Conservation (phyloP, 2,113 vertebrate species). For the Desmodus rotundus region DNA sequence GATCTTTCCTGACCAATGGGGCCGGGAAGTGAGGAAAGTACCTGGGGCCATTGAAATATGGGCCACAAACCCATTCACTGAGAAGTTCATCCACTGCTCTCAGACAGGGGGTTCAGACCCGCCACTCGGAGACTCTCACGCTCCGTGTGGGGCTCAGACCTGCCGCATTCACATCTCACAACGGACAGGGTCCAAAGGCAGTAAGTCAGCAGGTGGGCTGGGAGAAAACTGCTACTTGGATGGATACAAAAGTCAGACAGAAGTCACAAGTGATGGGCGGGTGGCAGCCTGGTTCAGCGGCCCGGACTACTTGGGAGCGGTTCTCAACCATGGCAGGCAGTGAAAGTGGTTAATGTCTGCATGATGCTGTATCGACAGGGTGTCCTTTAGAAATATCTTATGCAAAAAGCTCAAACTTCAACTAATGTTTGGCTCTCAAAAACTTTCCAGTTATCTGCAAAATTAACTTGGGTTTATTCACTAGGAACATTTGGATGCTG, state of each 20-base stretch:
- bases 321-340: neutral
- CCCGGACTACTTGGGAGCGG: neutral
- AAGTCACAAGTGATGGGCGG: neutral
- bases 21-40: neutral
- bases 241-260: neutral
- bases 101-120: neutral
- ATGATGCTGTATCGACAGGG: rapidly evolving
- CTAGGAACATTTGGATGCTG: neutral
- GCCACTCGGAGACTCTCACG: neutral
- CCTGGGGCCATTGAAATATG: neutral
- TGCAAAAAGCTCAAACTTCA: neutral
- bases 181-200: neutral
- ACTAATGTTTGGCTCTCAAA: neutral
- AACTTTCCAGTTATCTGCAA: neutral
- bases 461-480: neutral
- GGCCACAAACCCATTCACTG: neutral
- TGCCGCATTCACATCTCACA: neutral
- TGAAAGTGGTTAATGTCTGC: neutral
- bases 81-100: neutral
- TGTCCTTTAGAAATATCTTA: neutral
- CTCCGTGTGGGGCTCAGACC: no score
- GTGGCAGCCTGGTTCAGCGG: neutral
- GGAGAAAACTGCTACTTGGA: neutral
- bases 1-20: neutral
- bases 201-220: neutral